Percentiles rank a stretch among this genome's conserved stretches.
Conservation (phyloP, 2,113 vertebrate genomes). For the Thomomys bottae region DNA sequence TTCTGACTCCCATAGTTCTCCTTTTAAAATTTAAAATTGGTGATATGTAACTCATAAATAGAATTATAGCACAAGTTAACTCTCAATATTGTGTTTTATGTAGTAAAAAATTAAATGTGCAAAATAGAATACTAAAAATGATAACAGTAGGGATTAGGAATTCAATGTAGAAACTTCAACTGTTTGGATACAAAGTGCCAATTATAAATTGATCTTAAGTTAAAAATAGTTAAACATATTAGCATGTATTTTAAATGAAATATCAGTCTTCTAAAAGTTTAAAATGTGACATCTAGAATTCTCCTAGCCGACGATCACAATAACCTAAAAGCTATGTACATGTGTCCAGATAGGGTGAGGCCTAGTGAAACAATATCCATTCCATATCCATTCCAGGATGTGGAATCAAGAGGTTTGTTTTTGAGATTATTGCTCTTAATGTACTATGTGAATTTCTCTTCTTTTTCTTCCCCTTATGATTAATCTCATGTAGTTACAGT, state of each 20-base stretch:
- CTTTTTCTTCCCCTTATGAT: no score
- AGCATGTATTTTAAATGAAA: not conserved
- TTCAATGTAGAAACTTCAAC: not conserved
- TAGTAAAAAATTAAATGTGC: not conserved
- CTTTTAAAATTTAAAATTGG: not conserved
- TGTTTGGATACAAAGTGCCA: not conserved
- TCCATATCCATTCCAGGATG: no score
- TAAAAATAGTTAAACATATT: not conserved
- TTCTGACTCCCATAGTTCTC: not conserved
- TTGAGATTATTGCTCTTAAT: no score
- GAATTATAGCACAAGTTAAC: not conserved
- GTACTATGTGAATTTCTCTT: no score
- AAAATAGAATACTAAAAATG: constrained; percentile 6
- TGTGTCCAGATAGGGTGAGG: no score
- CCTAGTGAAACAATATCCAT: no score
- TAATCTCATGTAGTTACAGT: no score
- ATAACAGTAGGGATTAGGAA: not conserved
- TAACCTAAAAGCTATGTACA: no score
- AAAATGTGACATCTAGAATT: no score
- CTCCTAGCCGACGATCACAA: no score
- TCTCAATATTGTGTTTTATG: not conserved
- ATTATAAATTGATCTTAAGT: not conserved
- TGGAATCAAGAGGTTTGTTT: no score
- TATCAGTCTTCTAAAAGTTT: not conserved
- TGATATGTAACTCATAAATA: not conserved